Conservation (phyloP, 2,113 vertebrate species). For the Athene cunicularia region DNA sequence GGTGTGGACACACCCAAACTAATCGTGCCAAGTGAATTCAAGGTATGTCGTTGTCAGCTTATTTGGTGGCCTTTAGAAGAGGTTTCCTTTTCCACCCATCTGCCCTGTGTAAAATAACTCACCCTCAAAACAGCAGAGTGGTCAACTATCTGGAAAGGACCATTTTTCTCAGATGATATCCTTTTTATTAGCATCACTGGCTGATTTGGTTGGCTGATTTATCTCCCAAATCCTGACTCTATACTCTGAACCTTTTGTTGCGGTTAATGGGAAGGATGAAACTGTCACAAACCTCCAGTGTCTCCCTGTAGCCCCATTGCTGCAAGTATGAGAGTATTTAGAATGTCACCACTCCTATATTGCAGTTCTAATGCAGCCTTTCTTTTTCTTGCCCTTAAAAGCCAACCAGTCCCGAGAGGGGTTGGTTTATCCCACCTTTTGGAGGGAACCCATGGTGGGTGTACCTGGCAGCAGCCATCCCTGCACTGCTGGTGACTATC, state of each 20-base stretch:
- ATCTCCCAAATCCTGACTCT: background rate
- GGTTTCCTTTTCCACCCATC: background rate
- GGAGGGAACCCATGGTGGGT: conserved; percentile 99
- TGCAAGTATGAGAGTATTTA: background rate
- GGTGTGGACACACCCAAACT: conserved; percentile 97
- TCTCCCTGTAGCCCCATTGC: background rate
- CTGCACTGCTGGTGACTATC: conserved; percentile 95
- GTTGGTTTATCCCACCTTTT: conserved; percentile 94
- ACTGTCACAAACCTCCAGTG: background rate
- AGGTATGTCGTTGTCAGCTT: conserved; percentile 76
- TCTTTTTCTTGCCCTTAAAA: conserved; percentile 51
- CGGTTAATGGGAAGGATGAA: background rate
- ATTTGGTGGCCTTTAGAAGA: background rate
- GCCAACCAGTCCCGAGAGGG: conserved; percentile 92
- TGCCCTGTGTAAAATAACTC: background rate
- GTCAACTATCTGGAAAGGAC: background rate
- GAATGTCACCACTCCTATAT: background rate
- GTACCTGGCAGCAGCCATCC: conserved; percentile 88
- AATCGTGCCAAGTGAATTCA: conserved; percentile 97
- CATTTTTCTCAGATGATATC: rapidly evolving
- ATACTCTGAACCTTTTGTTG: background rate
- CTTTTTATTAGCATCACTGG: background rate
- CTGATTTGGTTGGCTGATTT: background rate
- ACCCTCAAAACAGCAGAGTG: background rate
- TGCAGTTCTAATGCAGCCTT: background rate